Evolutionary conservation across 2,113 vertebrate genomes (phyloP).

Genomic region (Hippocampus abdominalis): DNA sequence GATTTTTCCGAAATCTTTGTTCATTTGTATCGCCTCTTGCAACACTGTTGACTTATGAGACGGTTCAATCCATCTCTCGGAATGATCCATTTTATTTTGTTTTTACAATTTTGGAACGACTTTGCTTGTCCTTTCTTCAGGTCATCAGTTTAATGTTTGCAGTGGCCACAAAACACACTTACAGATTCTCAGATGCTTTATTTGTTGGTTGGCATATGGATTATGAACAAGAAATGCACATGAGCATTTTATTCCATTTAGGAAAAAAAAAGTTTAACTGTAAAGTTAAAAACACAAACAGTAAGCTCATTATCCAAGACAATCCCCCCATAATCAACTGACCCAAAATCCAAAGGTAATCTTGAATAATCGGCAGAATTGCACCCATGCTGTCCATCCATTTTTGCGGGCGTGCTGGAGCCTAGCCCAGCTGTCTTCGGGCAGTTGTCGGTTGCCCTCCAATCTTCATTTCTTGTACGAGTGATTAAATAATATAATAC

Average conservation of each 20-base stretch:
- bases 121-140: too few relatives aligned
- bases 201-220: slow-evolving; percentile 45
- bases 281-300: slow-evolving; percentile 1
- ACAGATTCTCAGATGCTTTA: slow-evolving; percentile 38
- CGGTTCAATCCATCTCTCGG: too few relatives aligned
- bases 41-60: background rate
- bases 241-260: slow-evolving; percentile 7
- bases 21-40: background rate
- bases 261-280: slow-evolving; percentile 9
- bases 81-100: too few relatives aligned
- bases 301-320: background rate
- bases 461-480: background rate
- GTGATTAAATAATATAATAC: background rate
- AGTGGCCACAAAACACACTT: slow-evolving; percentile 11
- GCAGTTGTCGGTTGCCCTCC: too few relatives aligned
- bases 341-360: slow-evolving; percentile 10
- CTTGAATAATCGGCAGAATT: slow-evolving; percentile 3
- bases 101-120: too few relatives aligned
- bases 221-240: slow-evolving; percentile 15
- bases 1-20: background rate
- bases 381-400: background rate
- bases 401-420: too few relatives aligned
- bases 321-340: background rate
- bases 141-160: background rate
- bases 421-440: too few relatives aligned